phyloP scores from a whole-genome alignment of 2,797 vertebrate genomes.

The Malacoraja senta region DNA sequence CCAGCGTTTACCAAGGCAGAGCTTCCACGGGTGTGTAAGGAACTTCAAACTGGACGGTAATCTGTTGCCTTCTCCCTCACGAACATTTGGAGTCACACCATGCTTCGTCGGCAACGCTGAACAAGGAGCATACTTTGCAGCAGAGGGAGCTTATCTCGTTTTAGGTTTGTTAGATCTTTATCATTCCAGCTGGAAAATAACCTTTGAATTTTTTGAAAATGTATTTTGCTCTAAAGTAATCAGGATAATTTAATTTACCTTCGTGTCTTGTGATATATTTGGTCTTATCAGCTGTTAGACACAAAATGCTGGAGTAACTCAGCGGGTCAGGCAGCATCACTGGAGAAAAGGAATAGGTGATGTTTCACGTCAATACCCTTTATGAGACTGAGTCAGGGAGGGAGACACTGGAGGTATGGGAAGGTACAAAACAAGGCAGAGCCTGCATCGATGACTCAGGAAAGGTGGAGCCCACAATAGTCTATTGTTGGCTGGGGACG shows the following conservation, averaged over 20 bases:
- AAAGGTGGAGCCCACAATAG: no score
- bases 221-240: neutral
- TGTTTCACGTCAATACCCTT: no score
- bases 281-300: no score
- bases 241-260: neutral
- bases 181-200: neutral
- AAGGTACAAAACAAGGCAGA: no score
- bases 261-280: no score
- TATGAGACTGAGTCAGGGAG: no score
- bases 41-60: conserved; percentile 74
- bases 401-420: no score
- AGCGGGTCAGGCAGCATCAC: no score
- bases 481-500: no score
- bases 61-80: conserved; percentile 55
- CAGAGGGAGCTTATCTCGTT: conserved; percentile 66
- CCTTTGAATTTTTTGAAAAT: neutral
- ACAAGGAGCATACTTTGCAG: conserved; percentile 77
- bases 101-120: conserved; percentile 69
- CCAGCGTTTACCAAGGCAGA: conserved; percentile 61
- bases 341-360: no score
- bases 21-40: conserved; percentile 77
- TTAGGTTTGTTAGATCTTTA: conserved; percentile 57
- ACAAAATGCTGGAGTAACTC: no score
- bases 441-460: no score
- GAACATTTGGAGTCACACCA: conserved; percentile 64